Evolutionary conservation across 1,140 invertebrate species (phyloP).

Genomic region (Drosophila quadrilineata): DNA sequence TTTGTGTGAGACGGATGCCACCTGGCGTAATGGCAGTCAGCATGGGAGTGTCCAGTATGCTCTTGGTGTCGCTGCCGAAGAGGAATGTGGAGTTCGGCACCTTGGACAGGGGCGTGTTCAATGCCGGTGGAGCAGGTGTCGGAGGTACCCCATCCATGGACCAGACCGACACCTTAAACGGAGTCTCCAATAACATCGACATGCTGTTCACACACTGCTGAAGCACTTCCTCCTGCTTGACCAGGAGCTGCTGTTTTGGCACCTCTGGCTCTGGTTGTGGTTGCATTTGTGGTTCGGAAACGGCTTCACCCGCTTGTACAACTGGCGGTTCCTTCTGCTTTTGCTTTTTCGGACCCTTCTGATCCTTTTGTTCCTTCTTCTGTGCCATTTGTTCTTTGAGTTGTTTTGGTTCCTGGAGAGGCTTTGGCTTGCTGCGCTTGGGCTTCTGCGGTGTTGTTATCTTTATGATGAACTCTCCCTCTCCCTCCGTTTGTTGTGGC

Average conservation of each 20-base stretch:
- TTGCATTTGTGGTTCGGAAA: too few species aligned
- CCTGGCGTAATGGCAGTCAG: constrained; percentile 75
- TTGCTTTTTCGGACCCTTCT: neutral
- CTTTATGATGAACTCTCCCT: constrained; percentile 56
- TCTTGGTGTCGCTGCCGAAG: constrained; percentile 72
- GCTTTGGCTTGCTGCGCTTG: neutral
- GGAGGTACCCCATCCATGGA: constrained; percentile 42
- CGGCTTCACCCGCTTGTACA: too few species aligned
- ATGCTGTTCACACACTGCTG: constrained; percentile 40
- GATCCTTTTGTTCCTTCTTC: neutral
- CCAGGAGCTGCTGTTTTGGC: neutral
- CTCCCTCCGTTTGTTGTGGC: neutral
- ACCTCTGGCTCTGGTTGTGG: neutral
- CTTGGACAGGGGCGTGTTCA: constrained; percentile 55
- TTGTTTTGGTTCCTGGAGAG: neutral
- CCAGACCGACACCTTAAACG: constrained; percentile 47
- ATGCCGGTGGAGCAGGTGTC: constrained; percentile 42
- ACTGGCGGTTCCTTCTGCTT: neutral
- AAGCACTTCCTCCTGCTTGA: too few species aligned
- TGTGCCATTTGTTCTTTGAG: neutral
- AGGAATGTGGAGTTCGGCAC: constrained; percentile 53
- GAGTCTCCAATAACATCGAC: constrained; percentile 60
- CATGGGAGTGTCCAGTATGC: constrained; percentile 68
- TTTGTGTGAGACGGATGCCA: constrained; percentile 64
- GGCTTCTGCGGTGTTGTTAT: constrained; percentile 56